phyloP scores from a whole-genome alignment of 2,888 invertebrate genomes.

The Trilocha varians region DNA sequence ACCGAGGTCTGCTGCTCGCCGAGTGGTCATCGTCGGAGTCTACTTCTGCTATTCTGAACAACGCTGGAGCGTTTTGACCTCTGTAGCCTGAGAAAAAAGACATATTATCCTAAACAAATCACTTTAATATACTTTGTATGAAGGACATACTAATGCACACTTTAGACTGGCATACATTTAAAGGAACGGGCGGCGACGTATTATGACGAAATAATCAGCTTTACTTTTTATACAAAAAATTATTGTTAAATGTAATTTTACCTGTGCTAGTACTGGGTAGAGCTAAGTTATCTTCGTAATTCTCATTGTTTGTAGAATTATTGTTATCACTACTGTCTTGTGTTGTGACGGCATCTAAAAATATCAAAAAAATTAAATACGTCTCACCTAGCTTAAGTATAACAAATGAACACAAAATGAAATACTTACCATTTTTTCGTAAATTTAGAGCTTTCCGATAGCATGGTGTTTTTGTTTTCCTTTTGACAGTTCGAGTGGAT shows the following conservation, averaged over 20 bases:
- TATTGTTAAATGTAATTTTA: too few species aligned
- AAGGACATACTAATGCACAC: too few species aligned
- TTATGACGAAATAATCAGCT: too few species aligned
- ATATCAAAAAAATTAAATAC: neutral
- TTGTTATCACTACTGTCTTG: conserved; percentile 50
- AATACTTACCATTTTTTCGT: conserved; percentile 44
- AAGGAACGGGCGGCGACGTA: too few species aligned
- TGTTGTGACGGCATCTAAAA: conserved; percentile 36
- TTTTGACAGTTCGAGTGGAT: conserved; percentile 50
- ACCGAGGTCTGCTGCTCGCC: conserved; percentile 48
- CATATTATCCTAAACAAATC: too few species aligned
- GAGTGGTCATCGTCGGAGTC: conserved; percentile 78
- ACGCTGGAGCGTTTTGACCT: conserved; percentile 51
- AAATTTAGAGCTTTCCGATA: conserved; percentile 53
- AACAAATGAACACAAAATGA: neutral
- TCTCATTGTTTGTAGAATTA: conserved; percentile 36
- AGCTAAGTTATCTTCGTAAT: conserved; percentile 64
- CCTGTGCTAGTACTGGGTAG: conserved; percentile 80
- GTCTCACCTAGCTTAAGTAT: neutral
- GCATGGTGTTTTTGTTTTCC: conserved; percentile 56
- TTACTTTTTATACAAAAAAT: too few species aligned
- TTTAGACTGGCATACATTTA: too few species aligned
- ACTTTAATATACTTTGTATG: too few species aligned
- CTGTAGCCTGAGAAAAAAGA: conserved; percentile 51
- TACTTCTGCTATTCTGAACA: conserved; percentile 70